phyloP scores from a whole-genome alignment of 2,888 invertebrate genomes.

The Erebia palarica region DNA sequence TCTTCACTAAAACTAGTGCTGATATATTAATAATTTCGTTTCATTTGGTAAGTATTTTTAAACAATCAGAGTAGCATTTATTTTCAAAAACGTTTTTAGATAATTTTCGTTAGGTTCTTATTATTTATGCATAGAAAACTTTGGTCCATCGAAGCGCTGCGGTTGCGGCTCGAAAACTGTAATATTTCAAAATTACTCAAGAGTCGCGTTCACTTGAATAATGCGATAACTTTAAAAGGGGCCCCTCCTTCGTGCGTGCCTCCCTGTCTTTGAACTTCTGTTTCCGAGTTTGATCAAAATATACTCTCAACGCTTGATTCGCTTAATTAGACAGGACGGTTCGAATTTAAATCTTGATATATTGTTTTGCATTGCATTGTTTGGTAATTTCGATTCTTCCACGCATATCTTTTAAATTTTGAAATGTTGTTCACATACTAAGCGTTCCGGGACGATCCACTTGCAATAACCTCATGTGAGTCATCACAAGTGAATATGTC shows the following conservation, averaged over 20 bases:
- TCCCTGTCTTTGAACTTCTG: slow-evolving; percentile 75
- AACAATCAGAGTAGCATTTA: neutral
- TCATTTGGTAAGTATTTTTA: neutral
- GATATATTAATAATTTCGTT: neutral
- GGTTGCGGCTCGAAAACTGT: slow-evolving; percentile 77
- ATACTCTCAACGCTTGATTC: slow-evolving; percentile 58
- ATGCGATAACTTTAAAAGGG: slow-evolving; percentile 76
- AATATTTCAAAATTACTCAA: slow-evolving; percentile 83
- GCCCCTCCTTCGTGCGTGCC: slow-evolving; percentile 68
- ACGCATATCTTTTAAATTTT: neutral
- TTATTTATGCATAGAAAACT: slow-evolving; percentile 36
- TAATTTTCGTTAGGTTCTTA: slow-evolving; percentile 15
- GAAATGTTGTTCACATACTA: neutral
- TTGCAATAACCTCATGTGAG: too few relatives aligned
- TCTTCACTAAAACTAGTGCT: neutral
- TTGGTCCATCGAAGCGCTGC: slow-evolving; percentile 55
- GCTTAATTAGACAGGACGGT: slow-evolving; percentile 45
- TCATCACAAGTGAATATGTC: neutral
- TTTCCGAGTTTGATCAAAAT: slow-evolving; percentile 77
- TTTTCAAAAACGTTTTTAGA: slow-evolving; percentile 7
- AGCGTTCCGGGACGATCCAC: slow-evolving; percentile 1
- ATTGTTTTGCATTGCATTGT: slow-evolving; percentile 4
- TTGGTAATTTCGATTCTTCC: neutral
- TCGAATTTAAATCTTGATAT: slow-evolving; percentile 18
- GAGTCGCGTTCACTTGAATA: slow-evolving; percentile 81